phyloP scores from a whole-genome alignment of 2,113 vertebrate genomes.

The Phrynosoma platyrhinos region DNA sequence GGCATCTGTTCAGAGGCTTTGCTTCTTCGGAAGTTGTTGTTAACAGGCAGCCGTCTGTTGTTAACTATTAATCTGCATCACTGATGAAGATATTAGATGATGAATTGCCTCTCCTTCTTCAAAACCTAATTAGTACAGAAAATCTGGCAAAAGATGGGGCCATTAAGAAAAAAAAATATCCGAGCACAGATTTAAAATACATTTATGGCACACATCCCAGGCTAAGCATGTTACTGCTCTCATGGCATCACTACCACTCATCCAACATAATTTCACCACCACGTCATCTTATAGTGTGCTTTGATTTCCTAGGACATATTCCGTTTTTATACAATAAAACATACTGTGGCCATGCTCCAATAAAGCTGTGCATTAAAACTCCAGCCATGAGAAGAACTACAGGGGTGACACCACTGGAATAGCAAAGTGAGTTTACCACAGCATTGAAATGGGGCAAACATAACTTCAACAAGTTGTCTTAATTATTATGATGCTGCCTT shows the following conservation, averaged over 20 bases:
- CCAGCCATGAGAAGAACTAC: not conserved
- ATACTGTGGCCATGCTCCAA: not conserved
- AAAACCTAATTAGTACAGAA: not conserved
- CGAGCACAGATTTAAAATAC: not conserved
- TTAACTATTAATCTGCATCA: not conserved
- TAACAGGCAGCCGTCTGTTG: not conserved
- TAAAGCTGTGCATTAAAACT: not conserved
- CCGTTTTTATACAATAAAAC: not conserved
- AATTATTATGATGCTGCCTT: not conserved
- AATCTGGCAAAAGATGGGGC: constrained; percentile 15
- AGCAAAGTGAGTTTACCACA: not conserved
- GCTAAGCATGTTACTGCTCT: not conserved
- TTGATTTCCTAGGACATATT: not conserved
- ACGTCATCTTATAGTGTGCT: not conserved
- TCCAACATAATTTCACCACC: not conserved
- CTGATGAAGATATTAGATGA: constrained; percentile 16
- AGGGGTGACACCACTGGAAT: not conserved
- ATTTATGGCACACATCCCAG: not conserved
- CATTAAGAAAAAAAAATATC: not conserved
- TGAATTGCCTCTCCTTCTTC: constrained; percentile 5
- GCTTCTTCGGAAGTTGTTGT: not conserved
- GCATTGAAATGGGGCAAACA: not conserved
- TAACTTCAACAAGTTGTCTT: not conserved
- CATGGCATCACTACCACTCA: not conserved
- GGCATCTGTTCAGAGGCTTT: constrained; percentile 21